Evolutionary conservation across 2,797 vertebrate species (phyloP).

Genomic region (Characodon lateralis): DNA sequence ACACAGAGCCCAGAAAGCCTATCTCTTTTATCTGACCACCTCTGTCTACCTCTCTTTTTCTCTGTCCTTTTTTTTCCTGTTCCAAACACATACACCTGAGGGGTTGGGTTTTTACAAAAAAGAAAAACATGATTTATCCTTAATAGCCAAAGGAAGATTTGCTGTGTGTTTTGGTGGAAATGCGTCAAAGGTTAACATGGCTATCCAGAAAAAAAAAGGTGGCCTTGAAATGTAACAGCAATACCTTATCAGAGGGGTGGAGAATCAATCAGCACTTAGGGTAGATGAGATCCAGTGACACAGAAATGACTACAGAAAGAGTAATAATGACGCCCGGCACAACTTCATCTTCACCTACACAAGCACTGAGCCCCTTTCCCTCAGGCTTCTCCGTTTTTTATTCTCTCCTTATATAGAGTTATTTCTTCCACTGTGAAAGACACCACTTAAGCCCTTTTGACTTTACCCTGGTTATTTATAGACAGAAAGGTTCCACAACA

Average conservation of each 20-base stretch:
- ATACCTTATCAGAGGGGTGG: slow-evolving; percentile 27
- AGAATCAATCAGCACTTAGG: slow-evolving; percentile 65
- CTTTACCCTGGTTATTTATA: slow-evolving; percentile 73
- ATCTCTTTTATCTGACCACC: slow-evolving; percentile 74
- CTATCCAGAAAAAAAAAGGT: slow-evolving; percentile 57
- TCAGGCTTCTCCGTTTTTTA: slow-evolving; percentile 43
- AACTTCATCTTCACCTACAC: slow-evolving; percentile 63
- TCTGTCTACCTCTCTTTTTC: slow-evolving; percentile 66
- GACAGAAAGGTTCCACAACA: slow-evolving; percentile 61
- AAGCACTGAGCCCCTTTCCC: slow-evolving; percentile 40
- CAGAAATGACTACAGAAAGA: slow-evolving; percentile 49
- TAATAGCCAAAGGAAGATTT: slow-evolving; percentile 44
- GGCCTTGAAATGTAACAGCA: slow-evolving; percentile 57
- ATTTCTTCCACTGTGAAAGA: slow-evolving; percentile 69
- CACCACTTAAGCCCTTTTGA: slow-evolving; percentile 60
- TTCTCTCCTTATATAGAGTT: slow-evolving; percentile 72
- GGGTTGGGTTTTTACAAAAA: slow-evolving; percentile 14
- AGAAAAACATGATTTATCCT: slow-evolving; percentile 34
- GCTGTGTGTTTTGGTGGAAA: slow-evolving; percentile 45
- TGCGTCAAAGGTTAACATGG: slow-evolving; percentile 61
- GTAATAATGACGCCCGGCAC: slow-evolving; percentile 58
- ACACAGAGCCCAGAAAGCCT: slow-evolving; percentile 58
- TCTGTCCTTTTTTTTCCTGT: slow-evolving; percentile 34
- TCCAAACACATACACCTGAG: slow-evolving; percentile 35
- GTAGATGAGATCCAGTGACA: slow-evolving; percentile 63